phyloP scores from a whole-genome alignment of 2,888 invertebrate genomes.

The Blastobasis lacticolella region DNA sequence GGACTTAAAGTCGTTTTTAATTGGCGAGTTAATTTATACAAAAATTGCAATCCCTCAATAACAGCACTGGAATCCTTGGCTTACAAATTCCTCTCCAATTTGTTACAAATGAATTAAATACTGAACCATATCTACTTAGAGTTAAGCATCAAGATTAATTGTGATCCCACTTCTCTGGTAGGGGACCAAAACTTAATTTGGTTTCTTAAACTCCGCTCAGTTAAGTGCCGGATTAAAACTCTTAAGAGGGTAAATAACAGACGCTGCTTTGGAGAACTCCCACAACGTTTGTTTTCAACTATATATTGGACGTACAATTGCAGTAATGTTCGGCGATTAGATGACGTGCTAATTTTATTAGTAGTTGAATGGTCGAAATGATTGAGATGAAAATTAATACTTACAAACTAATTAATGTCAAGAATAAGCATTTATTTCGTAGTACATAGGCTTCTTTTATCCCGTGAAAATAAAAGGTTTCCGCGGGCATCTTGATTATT shows the following conservation, averaged over 20 bases:
- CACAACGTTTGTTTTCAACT: no score
- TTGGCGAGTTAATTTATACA: not conserved
- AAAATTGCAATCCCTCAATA: not conserved
- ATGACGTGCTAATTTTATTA: no score
- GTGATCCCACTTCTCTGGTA: constrained; percentile 53
- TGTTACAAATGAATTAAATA: constrained; percentile 8
- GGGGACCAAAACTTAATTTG: constrained; percentile 57
- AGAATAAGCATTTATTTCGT: no score
- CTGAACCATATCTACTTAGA: constrained; percentile 8
- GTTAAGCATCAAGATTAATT: constrained; percentile 53
- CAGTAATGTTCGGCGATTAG: no score
- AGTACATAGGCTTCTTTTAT: no score
- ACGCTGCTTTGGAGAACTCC: constrained; percentile 5
- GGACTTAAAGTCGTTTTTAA: not conserved
- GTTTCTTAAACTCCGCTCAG: constrained; percentile 54
- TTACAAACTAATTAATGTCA: no score
- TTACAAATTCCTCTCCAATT: constrained; percentile 5
- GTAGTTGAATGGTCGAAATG: no score
- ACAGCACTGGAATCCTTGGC: not conserved
- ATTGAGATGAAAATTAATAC: no score
- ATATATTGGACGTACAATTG: no score
- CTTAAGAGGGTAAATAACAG: constrained; percentile 16
- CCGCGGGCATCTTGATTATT: no score
- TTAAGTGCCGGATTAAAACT: constrained; percentile 47
- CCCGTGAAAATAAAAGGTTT: no score